phyloP scores from a whole-genome alignment of 92 coral and sea anemone genomes.

The Chrysogorgia sp. region DNA sequence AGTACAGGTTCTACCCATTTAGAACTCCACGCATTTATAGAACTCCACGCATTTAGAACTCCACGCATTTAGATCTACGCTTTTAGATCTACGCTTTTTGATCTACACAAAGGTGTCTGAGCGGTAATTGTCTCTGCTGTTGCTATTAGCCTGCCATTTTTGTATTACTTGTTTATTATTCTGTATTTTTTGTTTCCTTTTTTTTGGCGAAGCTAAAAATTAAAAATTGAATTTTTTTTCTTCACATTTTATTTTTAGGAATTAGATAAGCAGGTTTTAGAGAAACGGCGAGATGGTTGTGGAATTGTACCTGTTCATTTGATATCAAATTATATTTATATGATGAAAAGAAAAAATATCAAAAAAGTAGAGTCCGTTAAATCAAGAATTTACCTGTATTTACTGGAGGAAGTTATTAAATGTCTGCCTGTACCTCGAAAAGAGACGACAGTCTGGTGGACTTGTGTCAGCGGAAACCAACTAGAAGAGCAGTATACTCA shows the following conservation, averaged over 20 bases:
- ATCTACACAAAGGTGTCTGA: no score
- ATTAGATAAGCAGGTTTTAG: not conserved
- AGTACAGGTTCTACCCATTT: no score
- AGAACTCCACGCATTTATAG: no score
- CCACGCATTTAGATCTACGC: no score
- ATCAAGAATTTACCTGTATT: slow-evolving; percentile 69
- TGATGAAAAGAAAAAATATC: slow-evolving; percentile 60
- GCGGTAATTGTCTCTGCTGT: no score
- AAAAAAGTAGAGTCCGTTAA: slow-evolving; percentile 59
- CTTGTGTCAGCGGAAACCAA: not conserved
- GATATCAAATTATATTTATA: slow-evolving; percentile 52
- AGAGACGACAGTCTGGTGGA: slow-evolving; percentile 39
- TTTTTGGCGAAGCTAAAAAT: not conserved
- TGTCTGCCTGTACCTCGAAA: slow-evolving; percentile 47
- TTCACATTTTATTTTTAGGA: not conserved
- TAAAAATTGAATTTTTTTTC: not conserved
- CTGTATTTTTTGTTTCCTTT: no score
- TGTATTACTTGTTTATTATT: no score
- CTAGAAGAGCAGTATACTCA: slow-evolving; percentile 6
- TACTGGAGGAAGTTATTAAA: slow-evolving; percentile 64
- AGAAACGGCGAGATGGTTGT: not conserved
- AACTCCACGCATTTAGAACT: no score
- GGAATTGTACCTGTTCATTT: slow-evolving; percentile 65
- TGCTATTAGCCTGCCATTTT: no score
- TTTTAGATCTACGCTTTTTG: no score